Conservation (phyloP, 1,140 invertebrate species). For the Drosophila aff. region DNA sequence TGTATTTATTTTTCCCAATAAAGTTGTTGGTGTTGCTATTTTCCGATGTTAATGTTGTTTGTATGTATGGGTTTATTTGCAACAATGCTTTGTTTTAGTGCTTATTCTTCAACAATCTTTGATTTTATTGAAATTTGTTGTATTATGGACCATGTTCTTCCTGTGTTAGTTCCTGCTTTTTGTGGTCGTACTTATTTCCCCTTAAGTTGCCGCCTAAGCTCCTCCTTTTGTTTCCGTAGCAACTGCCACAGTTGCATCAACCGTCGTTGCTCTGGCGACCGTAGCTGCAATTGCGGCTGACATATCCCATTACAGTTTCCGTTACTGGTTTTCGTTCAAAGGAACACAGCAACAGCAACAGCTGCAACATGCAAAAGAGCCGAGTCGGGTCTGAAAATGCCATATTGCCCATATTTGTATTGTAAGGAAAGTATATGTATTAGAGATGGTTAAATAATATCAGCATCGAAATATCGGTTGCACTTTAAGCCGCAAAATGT, state of each 20-base stretch:
- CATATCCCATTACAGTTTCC: conserved; percentile 61
- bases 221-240: conserved; percentile 32
- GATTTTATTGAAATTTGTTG: neutral
- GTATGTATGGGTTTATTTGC: too few species aligned
- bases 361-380: conserved; percentile 15
- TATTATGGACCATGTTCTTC: neutral
- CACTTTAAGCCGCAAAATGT: neutral
- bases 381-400: neutral
- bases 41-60: too few species aligned
- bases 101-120: neutral
- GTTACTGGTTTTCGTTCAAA: conserved; percentile 34
- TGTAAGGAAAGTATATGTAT: neutral
- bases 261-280: conserved; percentile 17
- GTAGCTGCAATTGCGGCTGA: conserved; percentile 31
- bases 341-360: conserved; percentile 17
- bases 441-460: conserved; percentile 10
- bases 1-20: neutral
- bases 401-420: neutral
- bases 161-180: conserved; percentile 14
- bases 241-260: conserved; percentile 15
- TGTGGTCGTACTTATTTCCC: conserved; percentile 2
- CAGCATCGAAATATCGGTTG: neutral
- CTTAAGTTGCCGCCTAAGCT: conserved; percentile 17
- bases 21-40: neutral
- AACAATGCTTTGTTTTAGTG: too few species aligned